Conservation (phyloP, 2,113 vertebrate species). For the Hydropotes inermis region DNA sequence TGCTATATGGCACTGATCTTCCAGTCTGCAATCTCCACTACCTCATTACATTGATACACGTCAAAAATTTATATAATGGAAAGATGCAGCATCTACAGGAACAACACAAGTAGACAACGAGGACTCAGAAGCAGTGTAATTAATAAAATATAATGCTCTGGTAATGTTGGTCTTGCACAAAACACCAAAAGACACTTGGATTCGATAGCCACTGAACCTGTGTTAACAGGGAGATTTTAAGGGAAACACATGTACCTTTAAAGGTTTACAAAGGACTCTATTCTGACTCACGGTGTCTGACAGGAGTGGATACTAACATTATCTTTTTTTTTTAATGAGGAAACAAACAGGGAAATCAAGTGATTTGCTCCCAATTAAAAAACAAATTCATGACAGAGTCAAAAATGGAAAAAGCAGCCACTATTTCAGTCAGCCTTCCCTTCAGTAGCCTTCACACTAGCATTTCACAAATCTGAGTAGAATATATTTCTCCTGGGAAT, state of each 20-base stretch:
- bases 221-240: neutral
- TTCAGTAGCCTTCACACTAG: neutral
- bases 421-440: neutral
- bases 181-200: neutral
- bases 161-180: neutral
- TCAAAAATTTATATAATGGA: neutral
- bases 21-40: neutral
- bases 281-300: neutral
- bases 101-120: neutral
- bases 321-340: neutral
- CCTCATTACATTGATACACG: neutral
- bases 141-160: neutral
- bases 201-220: neutral
- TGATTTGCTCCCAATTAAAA: conserved; percentile 12
- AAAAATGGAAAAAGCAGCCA: neutral
- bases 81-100: neutral
- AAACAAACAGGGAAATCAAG: neutral
- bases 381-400: neutral
- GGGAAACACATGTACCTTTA: neutral
- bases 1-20: neutral
- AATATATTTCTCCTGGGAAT: neutral
- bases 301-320: neutral
- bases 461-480: neutral
- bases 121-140: neutral
- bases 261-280: neutral